These are phyloP conservation scores for Phaonia tiefii DNA, from an alignment of 2,888 invertebrate genomes.

Conservation along the genomic window DNA sequence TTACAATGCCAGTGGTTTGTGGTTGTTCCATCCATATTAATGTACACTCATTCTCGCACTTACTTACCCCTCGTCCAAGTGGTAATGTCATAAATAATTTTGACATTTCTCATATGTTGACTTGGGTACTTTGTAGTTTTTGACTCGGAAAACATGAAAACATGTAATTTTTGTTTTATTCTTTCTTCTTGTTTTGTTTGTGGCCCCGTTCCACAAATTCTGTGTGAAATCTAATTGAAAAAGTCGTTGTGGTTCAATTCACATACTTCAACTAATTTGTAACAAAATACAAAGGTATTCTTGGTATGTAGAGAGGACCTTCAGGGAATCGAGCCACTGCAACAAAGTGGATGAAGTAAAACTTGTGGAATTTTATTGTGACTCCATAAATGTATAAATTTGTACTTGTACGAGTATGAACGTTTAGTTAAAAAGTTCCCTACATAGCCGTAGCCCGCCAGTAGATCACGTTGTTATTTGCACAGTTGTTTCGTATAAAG, in stretches of 20 bases:
- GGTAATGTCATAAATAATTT: constrained; percentile 75
- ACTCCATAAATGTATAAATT: too few relatives aligned
- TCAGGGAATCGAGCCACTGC: too few relatives aligned
- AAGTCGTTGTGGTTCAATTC: background rate
- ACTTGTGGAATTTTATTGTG: too few relatives aligned
- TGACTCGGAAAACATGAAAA: constrained; percentile 3
- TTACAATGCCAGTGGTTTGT: constrained; percentile 20
- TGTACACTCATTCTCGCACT: background rate
- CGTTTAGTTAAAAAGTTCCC: background rate
- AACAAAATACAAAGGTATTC: background rate
- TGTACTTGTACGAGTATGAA: too few relatives aligned
- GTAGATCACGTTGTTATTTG: constrained; percentile 53
- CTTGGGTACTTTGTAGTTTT: constrained; percentile 32
- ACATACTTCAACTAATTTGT: constrained; percentile 29
- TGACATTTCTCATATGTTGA: constrained; percentile 67
- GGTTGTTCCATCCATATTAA: background rate
- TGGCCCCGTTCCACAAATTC: background rate
- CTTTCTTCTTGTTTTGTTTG: constrained; percentile 21
- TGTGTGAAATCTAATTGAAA: constrained; percentile 48
- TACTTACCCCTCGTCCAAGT: constrained; percentile 39
- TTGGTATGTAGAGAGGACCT: too few relatives aligned
- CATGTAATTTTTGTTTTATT: constrained; percentile 27
- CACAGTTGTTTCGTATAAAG: constrained; percentile 48
- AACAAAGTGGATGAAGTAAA: too few relatives aligned
- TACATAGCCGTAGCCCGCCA: background rate